Base-by-base conservation (phyloP, 1,140 invertebrate genomes). In the Lutraria rhynchaena region DNA sequence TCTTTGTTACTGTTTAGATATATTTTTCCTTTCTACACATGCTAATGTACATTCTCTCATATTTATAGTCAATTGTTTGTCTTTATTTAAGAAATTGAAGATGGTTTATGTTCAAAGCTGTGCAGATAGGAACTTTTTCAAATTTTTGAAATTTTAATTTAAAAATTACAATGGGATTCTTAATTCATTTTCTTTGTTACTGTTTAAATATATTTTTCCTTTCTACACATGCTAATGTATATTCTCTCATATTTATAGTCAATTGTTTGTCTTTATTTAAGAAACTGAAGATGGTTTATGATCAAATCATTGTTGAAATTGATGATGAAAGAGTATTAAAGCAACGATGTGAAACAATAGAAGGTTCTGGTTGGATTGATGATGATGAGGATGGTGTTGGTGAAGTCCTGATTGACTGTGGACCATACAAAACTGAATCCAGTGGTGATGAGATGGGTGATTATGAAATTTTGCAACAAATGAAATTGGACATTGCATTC, bases 301-400 rank as follows among this genome's bases (percentile, higher is more conserved):
- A 75, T 49, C 19, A 75, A 22, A 75, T 75, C 17, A n/a, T 33
- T 22, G 13, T 61, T 15, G 19, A 44, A 15, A 49, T 75, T 61
- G 73, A 33, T 33, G 73, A 63, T 46, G 44, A 31, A 19, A 57
- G 27, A 46, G 17, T 75, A 11, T 3, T 61, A 5, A 1, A 60
- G 31, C 57, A 60, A 29, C 35, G 58, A 13, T 75, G 73, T 27
- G 58, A 75, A 60, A 11, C 17, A 17, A 4, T 75, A 9, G 44
- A 74, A 31, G 35, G 71, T 15, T 57, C 71, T 17, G 46, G 55
- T 3, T n/a, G 24, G 5, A 37, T 41, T 15, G 15, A 15, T 7
- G 70, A 33, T 73, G 65, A 69, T 49, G 24, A 33, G 17, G 60
- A 33, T 7, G 60, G 35, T 63, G 31, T 33, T 63, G 31, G 35